Conservation (phyloP, 2,797 vertebrate species). For the Clarias pachynema region DNA sequence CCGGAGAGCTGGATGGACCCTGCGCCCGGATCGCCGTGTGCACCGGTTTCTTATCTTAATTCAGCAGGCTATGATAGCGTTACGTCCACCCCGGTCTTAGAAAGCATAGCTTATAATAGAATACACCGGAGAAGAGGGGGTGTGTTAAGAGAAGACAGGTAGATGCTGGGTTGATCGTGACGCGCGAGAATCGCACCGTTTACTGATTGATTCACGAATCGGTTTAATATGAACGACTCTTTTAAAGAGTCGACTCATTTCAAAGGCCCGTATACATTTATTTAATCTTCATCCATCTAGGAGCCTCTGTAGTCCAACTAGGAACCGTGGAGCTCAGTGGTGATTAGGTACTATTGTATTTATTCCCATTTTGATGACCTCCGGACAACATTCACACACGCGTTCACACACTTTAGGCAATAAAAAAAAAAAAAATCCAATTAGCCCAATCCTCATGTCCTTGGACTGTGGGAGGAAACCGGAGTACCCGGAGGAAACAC, state of each 20-base stretch:
- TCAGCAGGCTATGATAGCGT: conserved; percentile 40
- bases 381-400: too few relatives aligned
- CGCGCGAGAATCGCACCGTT: neutral
- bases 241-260: neutral
- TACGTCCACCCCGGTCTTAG: neutral
- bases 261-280: neutral
- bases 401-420: too few relatives aligned
- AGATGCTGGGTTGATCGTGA: conserved; percentile 44
- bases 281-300: too few relatives aligned
- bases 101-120: neutral
- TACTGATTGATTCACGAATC: conserved; percentile 1
- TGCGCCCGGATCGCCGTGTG: neutral
- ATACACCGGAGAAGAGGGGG: neutral
- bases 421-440: too few relatives aligned
- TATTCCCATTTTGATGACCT: neutral
- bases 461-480: too few relatives aligned
- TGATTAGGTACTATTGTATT: too few relatives aligned
- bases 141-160: conserved; percentile 64
- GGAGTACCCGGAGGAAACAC: too few relatives aligned
- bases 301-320: too few relatives aligned
- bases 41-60: conserved; percentile 54
- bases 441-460: too few relatives aligned
- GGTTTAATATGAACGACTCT: conserved; percentile 17
- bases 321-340: too few relatives aligned
- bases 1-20: conserved; percentile 24